A percentile compares a stretch with the other conserved stretches of the same genome.
Evolutionary conservation across 2,797 vertebrate genomes (phyloP).

Genomic region (Cottoperca gobio): DNA sequence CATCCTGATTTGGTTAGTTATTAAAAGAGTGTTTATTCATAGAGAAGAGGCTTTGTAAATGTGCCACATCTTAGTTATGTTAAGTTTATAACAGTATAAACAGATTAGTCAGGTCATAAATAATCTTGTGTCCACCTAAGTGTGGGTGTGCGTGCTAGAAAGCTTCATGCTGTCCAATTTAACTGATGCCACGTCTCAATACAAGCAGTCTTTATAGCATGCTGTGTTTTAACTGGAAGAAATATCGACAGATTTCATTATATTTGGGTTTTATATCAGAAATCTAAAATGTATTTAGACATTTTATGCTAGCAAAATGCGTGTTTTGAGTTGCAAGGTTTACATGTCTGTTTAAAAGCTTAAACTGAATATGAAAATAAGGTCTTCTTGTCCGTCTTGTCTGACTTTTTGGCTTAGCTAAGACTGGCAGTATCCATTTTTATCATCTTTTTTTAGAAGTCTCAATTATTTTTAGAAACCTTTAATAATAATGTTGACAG

Average conservation of each 20-base stretch:
- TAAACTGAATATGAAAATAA: constrained; percentile 25
- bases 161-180: neutral
- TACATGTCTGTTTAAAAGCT: constrained; percentile 12
- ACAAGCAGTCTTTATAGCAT: neutral
- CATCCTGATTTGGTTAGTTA: neutral
- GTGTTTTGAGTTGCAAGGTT: neutral
- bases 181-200: neutral
- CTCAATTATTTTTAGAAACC: constrained; percentile 10
- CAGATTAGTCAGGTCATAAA: constrained; percentile 10
- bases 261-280: neutral
- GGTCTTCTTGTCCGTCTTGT: neutral
- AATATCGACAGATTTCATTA: neutral
- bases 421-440: constrained; percentile 15
- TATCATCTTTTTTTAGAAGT: constrained; percentile 8
- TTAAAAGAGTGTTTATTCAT: constrained; percentile 5
- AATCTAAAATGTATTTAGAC: neutral
- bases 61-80: neutral
- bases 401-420: constrained; percentile 4
- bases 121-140: neutral
- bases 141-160: neutral
- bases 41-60: constrained; percentile 10
- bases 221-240: constrained; percentile 4
- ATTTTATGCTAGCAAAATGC: neutral
- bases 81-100: neutral
- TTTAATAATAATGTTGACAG: constrained; percentile 20